Percentiles rank a stretch among this genome's conserved stretches.
phyloP scores from a whole-genome alignment of 2,113 vertebrate species.

The Eclectus roratus region DNA sequence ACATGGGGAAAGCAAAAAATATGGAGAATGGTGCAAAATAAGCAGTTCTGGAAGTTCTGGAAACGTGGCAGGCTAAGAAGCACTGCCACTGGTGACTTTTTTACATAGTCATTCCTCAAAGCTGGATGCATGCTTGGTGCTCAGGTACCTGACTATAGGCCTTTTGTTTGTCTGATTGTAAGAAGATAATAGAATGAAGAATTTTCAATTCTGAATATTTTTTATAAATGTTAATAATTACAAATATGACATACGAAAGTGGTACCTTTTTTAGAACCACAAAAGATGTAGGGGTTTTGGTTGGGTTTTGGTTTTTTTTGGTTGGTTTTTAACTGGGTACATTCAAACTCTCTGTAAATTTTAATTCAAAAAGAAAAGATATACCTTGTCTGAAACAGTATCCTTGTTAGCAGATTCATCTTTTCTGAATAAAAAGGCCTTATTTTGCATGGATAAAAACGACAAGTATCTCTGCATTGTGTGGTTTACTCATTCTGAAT shows the following conservation, averaged over 20 bases:
- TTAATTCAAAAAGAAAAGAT: neutral
- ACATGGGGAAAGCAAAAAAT: neutral
- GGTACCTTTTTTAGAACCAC: neutral
- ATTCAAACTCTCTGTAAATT: neutral
- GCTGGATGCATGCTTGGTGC: neutral
- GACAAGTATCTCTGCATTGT: neutral
- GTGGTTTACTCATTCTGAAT: neutral
- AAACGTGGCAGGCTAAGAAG: neutral
- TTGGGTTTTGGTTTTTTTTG: neutral
- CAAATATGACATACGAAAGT: neutral
- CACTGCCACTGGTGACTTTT: neutral
- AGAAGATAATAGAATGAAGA: neutral
- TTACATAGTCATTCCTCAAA: neutral
- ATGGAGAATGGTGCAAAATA: neutral
- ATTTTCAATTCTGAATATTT: neutral
- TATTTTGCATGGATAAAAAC: neutral
- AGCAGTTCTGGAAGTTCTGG: neutral
- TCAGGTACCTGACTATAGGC: neutral
- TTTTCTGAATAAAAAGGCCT: neutral
- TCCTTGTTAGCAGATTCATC: neutral
- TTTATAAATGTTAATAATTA: neutral
- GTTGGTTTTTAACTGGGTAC: neutral
- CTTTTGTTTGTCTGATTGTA: neutral
- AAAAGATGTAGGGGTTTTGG: neutral
- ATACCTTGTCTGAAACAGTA: neutral